Evolutionary conservation across 2,888 invertebrate species (phyloP), one percentile per base, ranked within the genome.

Genomic region (Lypha dubia): DNA sequence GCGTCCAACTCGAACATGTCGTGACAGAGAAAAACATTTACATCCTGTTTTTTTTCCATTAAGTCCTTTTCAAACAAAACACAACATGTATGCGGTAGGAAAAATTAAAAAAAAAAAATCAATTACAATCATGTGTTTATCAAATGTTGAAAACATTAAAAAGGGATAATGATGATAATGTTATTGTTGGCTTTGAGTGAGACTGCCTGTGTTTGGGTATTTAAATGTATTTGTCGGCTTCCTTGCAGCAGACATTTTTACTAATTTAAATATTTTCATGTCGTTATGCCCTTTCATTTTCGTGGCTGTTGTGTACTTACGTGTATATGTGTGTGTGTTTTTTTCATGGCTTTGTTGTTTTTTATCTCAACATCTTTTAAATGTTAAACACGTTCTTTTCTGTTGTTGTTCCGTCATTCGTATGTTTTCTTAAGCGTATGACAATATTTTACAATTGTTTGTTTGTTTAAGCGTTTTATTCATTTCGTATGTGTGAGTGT

Each of bases 21-120:
- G 68, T n/a, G 15, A 60, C n/a, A 11, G 1, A 22, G 1, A 22
- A 22, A 51, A 24, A 41, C 58, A 1, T 0, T 3, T 24, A 62
- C 20, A n/a, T 7, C 20, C n/a, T 63, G 28, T 15, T 51, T 46
- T n/a, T 28, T 56, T 63, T 44, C 11, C 28, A 53, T 49, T 70
- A 13, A 9, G 20, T 15, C n/a, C 32, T 24, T 24, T 56, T 76
- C 84, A 24, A 84, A 84, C 84, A 84, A 75, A 84, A 84, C 79
- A 84, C 84, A 84, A 84, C 84, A 77, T 77, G 76, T 73, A 0
- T 4, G 28, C 2, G 7, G 28, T 28, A 49, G 17, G 28, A 70
- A 38, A 51, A 41, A 24, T n/a, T 4, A 28, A 5, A 5, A 28
- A 28, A 15, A 13, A 46, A n/a, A 41, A 58, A 6, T 11, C 1